Base-by-base conservation (phyloP, 1,140 invertebrate species). In the Listronotus bonariensis region DNA sequence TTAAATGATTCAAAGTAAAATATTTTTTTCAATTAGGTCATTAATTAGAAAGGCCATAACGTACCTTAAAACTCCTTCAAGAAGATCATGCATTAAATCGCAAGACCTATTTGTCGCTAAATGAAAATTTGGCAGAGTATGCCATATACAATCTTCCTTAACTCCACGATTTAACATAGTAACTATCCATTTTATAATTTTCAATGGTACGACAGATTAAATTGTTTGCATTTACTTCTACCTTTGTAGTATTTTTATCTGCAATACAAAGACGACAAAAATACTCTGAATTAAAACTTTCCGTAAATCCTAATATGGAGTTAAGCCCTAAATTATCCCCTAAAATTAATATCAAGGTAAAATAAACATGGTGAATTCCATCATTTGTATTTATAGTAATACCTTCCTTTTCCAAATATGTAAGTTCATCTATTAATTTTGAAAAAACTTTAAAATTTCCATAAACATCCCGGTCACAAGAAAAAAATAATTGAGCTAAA, bases 51-150 rank as follows among this genome's bases (percentile, higher is more conserved):
- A 17, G 31, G 57, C 15, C 57, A 75, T 46, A 45, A 71, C 67
- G 67, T 71, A 73, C 20, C 67, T 62, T 18, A 70, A 76, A 59
- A 79, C 68, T 2, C 79, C 77, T 68, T 80, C 78, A 26, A 76
- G 73, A 14, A 79, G 36, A 60, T 81, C 79, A 60, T 81, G 73
- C 67, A 73, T 69, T 18, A 71, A 49, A 61, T 77, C 74, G 10
- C 70, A 68, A 46, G 42, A 32, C 43, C 65, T 57, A 68, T 77
- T 76, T 46, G 65, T 54, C 6, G 67, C 62, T 12, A 72, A 62
- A 48, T 74, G 64, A 61, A 76, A 76, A 45, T 48, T 68, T 43
- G 58, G 20, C 20, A 76, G 57, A 45, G 43, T 38, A 65, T 75
- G 66, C 41, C 71, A 75, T 45, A 67, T 7, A 56, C 60, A 76